Evolutionary conservation across 2,113 vertebrate genomes (phyloP).

Genomic region (Catharus fuscescens): DNA sequence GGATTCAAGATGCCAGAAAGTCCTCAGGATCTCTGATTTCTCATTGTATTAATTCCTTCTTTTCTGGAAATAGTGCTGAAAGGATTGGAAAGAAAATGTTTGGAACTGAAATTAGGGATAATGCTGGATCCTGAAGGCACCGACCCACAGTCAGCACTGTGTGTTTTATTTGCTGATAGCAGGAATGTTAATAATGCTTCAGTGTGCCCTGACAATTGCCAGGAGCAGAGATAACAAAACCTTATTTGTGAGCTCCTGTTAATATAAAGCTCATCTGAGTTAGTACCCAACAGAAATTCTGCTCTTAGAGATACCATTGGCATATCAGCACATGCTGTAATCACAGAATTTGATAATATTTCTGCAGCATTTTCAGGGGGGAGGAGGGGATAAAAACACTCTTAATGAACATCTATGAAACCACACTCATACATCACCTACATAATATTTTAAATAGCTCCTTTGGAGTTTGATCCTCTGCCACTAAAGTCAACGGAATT

Average conservation of each 20-base stretch:
- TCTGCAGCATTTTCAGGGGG: background rate
- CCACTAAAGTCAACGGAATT: background rate
- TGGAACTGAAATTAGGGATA: background rate
- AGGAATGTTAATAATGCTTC: background rate
- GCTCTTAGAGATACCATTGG: background rate
- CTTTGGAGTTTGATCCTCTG: slow-evolving; percentile 4
- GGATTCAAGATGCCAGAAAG: background rate
- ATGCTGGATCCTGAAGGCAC: background rate
- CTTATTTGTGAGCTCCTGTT: background rate
- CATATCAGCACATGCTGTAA: background rate
- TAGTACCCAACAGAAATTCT: background rate
- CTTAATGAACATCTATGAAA: slow-evolving; percentile 10
- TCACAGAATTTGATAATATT: background rate
- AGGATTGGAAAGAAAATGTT: background rate
- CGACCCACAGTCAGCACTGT: rapidly evolving
- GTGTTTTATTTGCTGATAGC: background rate
- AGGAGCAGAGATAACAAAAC: background rate
- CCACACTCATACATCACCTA: background rate
- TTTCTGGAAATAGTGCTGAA: background rate
- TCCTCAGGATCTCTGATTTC: background rate
- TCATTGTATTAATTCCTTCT: background rate
- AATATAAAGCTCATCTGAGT: background rate
- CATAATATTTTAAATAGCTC: background rate
- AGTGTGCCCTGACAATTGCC: background rate
- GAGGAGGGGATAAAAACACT: background rate